Percentiles rank a stretch among this genome's conserved stretches.
These are phyloP conservation scores for Rhingia campestris DNA, from an alignment of 2,888 invertebrate genomes.

Conservation along the genomic window DNA sequence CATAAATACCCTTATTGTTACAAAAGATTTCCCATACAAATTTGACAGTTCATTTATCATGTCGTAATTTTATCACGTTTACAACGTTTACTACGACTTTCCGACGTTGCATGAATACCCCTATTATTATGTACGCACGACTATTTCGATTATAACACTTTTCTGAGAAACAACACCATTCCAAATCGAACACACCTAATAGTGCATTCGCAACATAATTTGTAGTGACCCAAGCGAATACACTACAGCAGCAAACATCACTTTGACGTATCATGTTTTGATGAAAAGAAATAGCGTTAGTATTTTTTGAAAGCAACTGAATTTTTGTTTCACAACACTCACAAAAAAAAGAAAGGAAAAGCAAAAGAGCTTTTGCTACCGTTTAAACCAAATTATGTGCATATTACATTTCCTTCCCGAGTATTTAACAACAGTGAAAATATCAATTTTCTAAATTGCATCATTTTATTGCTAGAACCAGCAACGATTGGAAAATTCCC, in stretches of 20 bases:
- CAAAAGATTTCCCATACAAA: no score
- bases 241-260: slow-evolving; percentile 16
- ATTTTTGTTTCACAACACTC: slow-evolving; percentile 48
- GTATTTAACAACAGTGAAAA: slow-evolving; percentile 11
- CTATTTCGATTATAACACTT: neutral
- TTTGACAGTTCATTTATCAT: no score
- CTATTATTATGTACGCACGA: no score
- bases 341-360: neutral
- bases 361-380: slow-evolving; percentile 56
- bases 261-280: slow-evolving; percentile 47
- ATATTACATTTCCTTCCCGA: slow-evolving; percentile 6
- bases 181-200: neutral
- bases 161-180: neutral
- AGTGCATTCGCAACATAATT: neutral
- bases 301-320: slow-evolving; percentile 67
- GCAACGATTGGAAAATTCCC: neutral
- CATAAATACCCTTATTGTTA: no score
- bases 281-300: slow-evolving; percentile 46
- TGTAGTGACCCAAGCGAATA: slow-evolving; percentile 39
- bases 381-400: slow-evolving; percentile 45
- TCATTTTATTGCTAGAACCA: neutral
- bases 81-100: no score
- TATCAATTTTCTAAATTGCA: slow-evolving; percentile 5
- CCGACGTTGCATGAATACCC: no score
- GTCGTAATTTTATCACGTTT: no score